Evolutionary conservation across 2,888 invertebrate species (phyloP).

Genomic region (Melieria crassipennis): DNA sequence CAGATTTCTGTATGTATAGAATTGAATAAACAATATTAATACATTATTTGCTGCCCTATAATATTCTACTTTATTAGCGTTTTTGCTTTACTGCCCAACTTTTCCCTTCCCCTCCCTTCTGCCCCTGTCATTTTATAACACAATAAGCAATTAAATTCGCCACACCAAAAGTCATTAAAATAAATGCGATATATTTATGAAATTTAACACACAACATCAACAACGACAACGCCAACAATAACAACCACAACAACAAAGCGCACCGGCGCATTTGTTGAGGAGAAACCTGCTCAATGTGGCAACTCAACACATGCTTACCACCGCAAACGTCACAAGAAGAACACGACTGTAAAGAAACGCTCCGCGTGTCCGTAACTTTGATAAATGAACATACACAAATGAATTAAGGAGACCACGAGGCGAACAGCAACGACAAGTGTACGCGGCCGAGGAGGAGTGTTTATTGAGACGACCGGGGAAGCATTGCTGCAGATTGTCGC

Average conservation of each 20-base stretch:
- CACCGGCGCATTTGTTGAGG: neutral
- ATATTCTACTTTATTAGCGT: too few relatives aligned
- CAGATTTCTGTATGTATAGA: too few relatives aligned
- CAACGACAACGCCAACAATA: neutral
- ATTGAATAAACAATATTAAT: too few relatives aligned
- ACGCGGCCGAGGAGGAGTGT: neutral
- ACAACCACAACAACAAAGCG: constrained; percentile 1
- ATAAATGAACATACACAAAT: neutral
- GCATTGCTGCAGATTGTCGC: neutral
- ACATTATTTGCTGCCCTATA: too few relatives aligned
- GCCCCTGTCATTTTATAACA: neutral
- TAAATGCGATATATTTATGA: constrained; percentile 23
- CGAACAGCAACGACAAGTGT: constrained; percentile 49
- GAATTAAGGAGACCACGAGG: neutral
- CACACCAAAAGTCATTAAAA: constrained; percentile 34
- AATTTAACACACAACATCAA: constrained; percentile 9
- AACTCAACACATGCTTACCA: neutral
- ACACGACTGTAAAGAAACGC: neutral
- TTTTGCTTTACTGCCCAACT: too few relatives aligned
- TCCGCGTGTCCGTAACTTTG: neutral
- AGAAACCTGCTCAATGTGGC: neutral
- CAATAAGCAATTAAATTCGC: constrained; percentile 41
- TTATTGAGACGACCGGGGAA: too few relatives aligned
- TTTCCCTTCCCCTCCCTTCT: too few relatives aligned
- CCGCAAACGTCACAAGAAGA: neutral